phyloP scores from a whole-genome alignment of 1,140 invertebrate genomes.

The Cydia fagiglandana region DNA sequence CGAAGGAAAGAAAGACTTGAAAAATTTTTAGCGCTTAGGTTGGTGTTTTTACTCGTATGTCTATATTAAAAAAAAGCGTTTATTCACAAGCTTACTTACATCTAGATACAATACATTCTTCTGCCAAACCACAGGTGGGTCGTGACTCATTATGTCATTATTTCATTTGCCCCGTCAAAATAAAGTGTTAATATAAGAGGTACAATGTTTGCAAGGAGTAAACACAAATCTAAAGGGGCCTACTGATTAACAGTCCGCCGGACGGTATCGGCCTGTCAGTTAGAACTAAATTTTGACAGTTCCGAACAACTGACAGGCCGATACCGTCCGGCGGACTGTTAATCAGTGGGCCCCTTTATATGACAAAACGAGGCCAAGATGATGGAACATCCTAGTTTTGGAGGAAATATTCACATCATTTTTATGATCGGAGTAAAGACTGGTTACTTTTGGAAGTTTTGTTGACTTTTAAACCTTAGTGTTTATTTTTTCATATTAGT shows the following conservation, averaged over 20 bases:
- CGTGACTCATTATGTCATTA: background rate
- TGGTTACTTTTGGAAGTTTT: constrained; percentile 62
- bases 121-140: background rate
- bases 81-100: too few species aligned
- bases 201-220: background rate
- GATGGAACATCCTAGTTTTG: constrained; percentile 33
- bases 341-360: too few species aligned
- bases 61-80: background rate
- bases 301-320: too few species aligned
- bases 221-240: background rate
- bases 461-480: constrained; percentile 62
- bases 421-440: constrained; percentile 73
- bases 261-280: too few species aligned
- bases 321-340: too few species aligned
- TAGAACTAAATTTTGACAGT: too few species aligned
- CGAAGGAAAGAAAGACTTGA: background rate
- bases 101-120: too few species aligned
- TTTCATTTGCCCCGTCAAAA: background rate
- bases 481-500: constrained; percentile 47
- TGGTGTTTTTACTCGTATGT: background rate
- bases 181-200: background rate
- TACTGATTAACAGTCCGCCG: too few species aligned
- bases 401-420: constrained; percentile 61
- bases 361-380: background rate
- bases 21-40: background rate